Base-by-base conservation (phyloP, 2,888 invertebrate genomes). In the Plagodis pulveraria region DNA sequence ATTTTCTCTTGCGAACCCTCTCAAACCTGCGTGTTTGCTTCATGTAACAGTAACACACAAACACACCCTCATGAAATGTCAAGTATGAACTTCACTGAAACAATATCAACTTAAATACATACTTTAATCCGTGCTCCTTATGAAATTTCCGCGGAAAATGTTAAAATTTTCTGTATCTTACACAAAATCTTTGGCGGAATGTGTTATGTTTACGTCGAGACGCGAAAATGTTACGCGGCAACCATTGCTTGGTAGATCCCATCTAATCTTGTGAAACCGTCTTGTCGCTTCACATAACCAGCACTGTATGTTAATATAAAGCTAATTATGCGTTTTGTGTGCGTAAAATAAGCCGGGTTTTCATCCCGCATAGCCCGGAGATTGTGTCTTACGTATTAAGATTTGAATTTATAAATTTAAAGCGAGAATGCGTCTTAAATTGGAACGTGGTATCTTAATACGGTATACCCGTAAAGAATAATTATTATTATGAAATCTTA, bases 301-400 rank as follows among this genome's bases (percentile, higher is more conserved):
- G 33, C 50, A 65, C 71, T 73, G 73, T 84, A 83, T 83, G 87
- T 82, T 86, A 86, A 87, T 86, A 83, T 72, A 82, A 83, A 81
- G 84, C 87, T 89, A 89, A 89, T 89, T 89, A 87, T 88, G 83
- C 83, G 84, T 86, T 87, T 85, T 73, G 80, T 79, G 80, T 81
- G 84, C 84, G 86, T 83, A 76, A 83, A 85, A 81, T 84, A 83
- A 85, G 84, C 87, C 72, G 50, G 66, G 72, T 70, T 73, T 68
- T 69, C 71, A 69, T 69, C 69, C 67, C 52, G 53, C 62, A 70
- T 72, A 77, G 69, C 65, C 75, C 71, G 70, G 77, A 81, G 81
- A 84, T 84, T 80, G 78, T 73, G 59, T 60, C 64, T 71, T 75
- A 67, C 67, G 74, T 71, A 62, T 72, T 70, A 73, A 71, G 63